Base-by-base conservation (phyloP, 2,888 invertebrate species). In the Caenorhabditis drosophilae region DNA sequence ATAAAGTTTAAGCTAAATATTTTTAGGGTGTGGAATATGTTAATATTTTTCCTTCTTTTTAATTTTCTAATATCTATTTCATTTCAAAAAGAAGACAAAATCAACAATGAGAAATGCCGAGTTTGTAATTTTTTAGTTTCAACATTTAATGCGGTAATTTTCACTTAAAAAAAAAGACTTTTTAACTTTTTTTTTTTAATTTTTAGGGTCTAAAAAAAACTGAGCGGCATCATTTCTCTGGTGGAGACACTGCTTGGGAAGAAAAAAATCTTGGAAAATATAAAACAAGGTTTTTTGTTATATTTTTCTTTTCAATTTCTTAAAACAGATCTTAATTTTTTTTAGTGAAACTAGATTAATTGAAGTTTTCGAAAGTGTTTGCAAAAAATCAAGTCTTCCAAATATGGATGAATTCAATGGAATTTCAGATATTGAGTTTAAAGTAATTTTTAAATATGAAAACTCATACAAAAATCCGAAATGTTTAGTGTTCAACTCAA, bases 231-330 rank as follows among this genome's bases (percentile, higher is more conserved):
- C 92, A 92, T 84, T 93, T 90, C 85, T 93, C 92, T 77, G 94
- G 94, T 3, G 94, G 94, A 0, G 93, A 94, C 84, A 89, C 92
- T 0, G 92, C 91, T 4, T 94, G 93, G 92, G 94, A 94, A 84
- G 92, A 92, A 84, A 90, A 92, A 81, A 83, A 92, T 76, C 85
- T 92, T 51, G 89, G 89, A 49, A 89, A 89, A 1, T 94, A 93
- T 84, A 89, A 90, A 67, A 90, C 88, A n/a, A n/a, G n/a, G n/a
- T n/a, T n/a, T n/a, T n/a, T n/a, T n/a, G n/a, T n/a, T n/a, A n/a
- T n/a, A n/a, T n/a, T n/a, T n/a, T n/a, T n/a, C n/a, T n/a, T n/a
- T n/a, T n/a, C n/a, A n/a, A n/a, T n/a, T n/a, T n/a, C n/a, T n/a
- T n/a, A n/a, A n/a, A n/a, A n/a, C n/a, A n/a, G n/a, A n/a, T n/a